Conservation (phyloP, 2,113 vertebrate genomes). For the Piliocolobus tephrosceles region DNA sequence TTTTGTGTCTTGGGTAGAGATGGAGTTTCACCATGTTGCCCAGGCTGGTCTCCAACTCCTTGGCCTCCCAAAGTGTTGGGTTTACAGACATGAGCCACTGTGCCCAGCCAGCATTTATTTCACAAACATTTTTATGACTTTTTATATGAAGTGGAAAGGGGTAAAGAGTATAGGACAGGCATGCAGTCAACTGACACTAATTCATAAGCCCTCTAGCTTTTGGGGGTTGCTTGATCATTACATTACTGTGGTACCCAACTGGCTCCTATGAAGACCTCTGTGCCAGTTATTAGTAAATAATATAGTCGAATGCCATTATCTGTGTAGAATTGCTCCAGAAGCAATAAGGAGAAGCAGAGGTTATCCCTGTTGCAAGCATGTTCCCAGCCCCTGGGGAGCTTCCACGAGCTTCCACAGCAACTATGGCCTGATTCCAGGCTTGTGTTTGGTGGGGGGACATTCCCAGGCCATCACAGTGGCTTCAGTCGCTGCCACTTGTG, state of each 20-base stretch:
- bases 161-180: neutral
- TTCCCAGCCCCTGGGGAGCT: neutral
- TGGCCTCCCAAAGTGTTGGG: neutral
- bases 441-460: neutral
- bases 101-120: neutral
- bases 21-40: too few relatives aligned
- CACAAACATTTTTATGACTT: neutral
- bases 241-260: neutral
- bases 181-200: neutral
- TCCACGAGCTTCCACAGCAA: neutral
- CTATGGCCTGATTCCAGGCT: neutral
- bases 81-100: neutral
- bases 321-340: neutral
- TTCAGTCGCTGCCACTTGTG: neutral
- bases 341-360: neutral
- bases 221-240: neutral
- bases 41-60: neutral
- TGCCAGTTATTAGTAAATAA: neutral
- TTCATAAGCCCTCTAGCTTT: neutral
- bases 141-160: neutral
- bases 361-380: neutral
- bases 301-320: neutral
- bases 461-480: rapidly evolving
- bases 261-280: neutral
- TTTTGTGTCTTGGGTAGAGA: neutral